Percentiles rank a stretch among this genome's conserved stretches.
phyloP scores from a whole-genome alignment of 2,797 vertebrate species.

The Cheirogaleus major region DNA sequence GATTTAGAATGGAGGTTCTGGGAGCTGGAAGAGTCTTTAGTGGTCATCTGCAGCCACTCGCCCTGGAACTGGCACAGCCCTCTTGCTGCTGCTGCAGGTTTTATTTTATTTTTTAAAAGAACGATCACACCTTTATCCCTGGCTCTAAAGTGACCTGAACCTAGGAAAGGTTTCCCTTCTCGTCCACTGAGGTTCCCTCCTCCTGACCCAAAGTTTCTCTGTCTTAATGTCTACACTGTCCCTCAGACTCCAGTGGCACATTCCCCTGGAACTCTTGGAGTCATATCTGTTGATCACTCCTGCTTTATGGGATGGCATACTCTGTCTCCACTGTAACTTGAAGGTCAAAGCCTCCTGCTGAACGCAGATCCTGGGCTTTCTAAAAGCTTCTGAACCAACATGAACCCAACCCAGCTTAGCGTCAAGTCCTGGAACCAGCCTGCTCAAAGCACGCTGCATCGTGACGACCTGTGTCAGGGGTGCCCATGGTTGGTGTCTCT shows the following conservation, averaged over 20 bases:
- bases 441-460: not conserved
- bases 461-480: not conserved
- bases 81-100: not conserved
- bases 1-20: not conserved
- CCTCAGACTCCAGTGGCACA: not conserved
- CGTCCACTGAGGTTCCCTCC: not conserved
- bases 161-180: not conserved
- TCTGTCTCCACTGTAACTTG: not conserved
- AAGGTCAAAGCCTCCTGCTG: not conserved
- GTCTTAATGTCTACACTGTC: not conserved
- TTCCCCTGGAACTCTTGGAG: not conserved
- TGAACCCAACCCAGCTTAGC: not conserved
- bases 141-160: not conserved
- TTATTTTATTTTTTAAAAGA: not conserved
- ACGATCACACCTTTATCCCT: not conserved
- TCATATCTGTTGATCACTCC: no score
- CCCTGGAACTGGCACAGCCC: accelerated
- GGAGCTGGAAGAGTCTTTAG: not conserved
- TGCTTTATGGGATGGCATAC: not conserved
- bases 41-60: not conserved
- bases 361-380: not conserved
- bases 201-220: not conserved
- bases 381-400: not conserved
- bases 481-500: not conserved
- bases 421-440: not conserved